A percentile compares a stretch with the other conserved stretches of the same genome.
These are phyloP conservation scores for Heliconius congener DNA, from an alignment of 1,140 invertebrate genomes.

Conservation along the genomic window DNA sequence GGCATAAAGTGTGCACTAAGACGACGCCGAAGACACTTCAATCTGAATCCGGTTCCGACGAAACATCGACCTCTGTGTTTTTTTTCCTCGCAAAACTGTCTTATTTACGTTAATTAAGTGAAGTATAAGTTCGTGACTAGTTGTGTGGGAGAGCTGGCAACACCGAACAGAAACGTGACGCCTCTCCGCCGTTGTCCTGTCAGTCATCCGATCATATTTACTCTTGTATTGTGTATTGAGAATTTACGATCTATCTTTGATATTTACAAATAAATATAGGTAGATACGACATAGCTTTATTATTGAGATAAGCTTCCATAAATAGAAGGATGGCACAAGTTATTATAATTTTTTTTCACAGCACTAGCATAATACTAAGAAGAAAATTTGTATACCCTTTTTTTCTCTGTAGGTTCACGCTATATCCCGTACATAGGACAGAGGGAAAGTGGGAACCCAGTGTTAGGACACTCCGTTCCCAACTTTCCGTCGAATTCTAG, in stretches of 20 bases:
- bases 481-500: too few species aligned
- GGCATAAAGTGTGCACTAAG: slow-evolving; percentile 66
- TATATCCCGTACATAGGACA: too few species aligned
- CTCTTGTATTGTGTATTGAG: slow-evolving; percentile 18
- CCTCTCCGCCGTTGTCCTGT: slow-evolving; percentile 45
- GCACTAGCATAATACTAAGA: too few species aligned
- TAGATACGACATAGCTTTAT: too few species aligned
- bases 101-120: slow-evolving; percentile 80
- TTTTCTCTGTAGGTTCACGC: too few species aligned
- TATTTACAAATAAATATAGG: background rate
- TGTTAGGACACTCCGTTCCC: too few species aligned
- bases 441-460: too few species aligned
- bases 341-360: too few species aligned
- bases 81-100: slow-evolving; percentile 77
- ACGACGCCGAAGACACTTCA: slow-evolving; percentile 55
- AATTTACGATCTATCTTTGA: slow-evolving; percentile 2
- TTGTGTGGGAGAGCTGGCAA: slow-evolving; percentile 59
- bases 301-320: background rate
- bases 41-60: slow-evolving; percentile 65
- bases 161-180: slow-evolving; percentile 61
- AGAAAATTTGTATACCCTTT: too few species aligned
- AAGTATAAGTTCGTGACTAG: slow-evolving; percentile 80
- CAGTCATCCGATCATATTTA: slow-evolving; percentile 56
- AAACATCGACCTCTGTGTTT: slow-evolving; percentile 60
- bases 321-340: background rate